These are phyloP conservation scores for Pseudopipra pipra DNA, from an alignment of 2,113 vertebrate genomes.

Conservation along the genomic window DNA sequence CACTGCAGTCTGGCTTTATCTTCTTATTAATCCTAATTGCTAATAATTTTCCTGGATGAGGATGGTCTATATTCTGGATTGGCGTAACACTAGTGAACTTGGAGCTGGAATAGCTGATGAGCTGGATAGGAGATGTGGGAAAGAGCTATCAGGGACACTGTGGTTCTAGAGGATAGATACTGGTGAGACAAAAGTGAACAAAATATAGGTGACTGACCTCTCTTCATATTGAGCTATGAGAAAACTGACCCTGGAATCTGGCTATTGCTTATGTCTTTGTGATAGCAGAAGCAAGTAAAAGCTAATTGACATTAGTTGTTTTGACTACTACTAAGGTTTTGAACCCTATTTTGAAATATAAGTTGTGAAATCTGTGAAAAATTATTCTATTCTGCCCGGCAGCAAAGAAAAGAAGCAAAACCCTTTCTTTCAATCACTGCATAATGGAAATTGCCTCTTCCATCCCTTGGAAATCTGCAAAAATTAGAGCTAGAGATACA, in stretches of 20 bases:
- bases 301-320: not conserved
- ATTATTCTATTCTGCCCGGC: not conserved
- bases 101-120: not conserved
- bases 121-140: not conserved
- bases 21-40: not conserved
- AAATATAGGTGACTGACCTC: not conserved
- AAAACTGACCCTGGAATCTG: not conserved
- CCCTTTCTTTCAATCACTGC: not conserved
- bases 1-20: not conserved
- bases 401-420: not conserved
- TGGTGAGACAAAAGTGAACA: not conserved
- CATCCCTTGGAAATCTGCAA: not conserved
- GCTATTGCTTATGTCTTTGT: not conserved
- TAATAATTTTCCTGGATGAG: not conserved
- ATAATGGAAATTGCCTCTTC: not conserved
- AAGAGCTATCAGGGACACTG: not conserved
- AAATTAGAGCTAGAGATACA: not conserved
- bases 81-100: not conserved
- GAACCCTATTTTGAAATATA: not conserved
- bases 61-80: not conserved
- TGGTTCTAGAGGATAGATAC: not conserved
- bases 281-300: not conserved
- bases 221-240: not conserved
- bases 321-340: not conserved
- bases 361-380: not conserved